phyloP scores from a whole-genome alignment of 2,888 invertebrate species.

The Artemia sinica region DNA sequence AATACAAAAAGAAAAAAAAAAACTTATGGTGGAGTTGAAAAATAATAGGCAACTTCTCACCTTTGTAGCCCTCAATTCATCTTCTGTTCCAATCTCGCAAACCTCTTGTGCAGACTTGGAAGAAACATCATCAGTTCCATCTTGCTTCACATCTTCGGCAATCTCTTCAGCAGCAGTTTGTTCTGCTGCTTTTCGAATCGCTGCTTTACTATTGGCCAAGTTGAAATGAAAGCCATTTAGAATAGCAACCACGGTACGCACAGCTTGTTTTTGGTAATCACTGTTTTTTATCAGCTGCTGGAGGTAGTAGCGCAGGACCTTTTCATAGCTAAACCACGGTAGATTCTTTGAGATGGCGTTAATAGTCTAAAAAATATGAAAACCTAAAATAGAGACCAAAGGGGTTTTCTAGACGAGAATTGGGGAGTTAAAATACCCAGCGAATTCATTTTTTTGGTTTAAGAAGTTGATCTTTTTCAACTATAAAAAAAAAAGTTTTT shows the following conservation, averaged over 20 bases:
- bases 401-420: neutral
- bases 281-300: conserved; percentile 47
- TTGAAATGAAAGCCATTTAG: conserved; percentile 85
- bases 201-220: conserved; percentile 32
- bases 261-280: conserved; percentile 64
- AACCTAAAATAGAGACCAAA: neutral
- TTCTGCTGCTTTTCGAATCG: conserved; percentile 3
- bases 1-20: too few relatives aligned
- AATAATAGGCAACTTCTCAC: too few relatives aligned
- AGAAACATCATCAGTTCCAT: too few relatives aligned
- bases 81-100: too few relatives aligned
- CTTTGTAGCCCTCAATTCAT: too few relatives aligned
- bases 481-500: too few relatives aligned
- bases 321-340: conserved; percentile 78
- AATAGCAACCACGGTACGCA: conserved; percentile 54
- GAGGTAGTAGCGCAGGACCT: conserved; percentile 60
- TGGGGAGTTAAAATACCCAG: too few relatives aligned
- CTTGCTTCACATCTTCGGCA: neutral
- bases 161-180: neutral
- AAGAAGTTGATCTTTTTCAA: too few relatives aligned
- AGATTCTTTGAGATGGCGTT: conserved; percentile 55
- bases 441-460: too few relatives aligned
- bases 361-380: conserved; percentile 36
- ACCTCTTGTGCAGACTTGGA: too few relatives aligned
- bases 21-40: too few relatives aligned